Base-by-base conservation (phyloP, 2,113 vertebrate genomes). In the Polyodon spathula region DNA sequence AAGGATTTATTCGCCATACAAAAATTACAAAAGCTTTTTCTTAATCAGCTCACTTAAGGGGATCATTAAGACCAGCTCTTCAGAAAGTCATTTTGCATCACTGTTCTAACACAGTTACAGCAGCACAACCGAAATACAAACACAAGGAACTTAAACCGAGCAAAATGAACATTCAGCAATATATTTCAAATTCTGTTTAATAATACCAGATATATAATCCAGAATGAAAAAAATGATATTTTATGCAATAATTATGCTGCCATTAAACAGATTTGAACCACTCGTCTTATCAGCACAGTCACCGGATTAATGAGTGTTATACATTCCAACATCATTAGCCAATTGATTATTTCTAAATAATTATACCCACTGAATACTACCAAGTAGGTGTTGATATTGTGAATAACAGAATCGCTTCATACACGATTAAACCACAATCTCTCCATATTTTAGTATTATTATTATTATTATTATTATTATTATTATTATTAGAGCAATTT, bases 281-380 rank as follows among this genome's bases (percentile, higher is more conserved):
- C 58, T 66, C 66, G 69, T 70, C 67, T 73, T 68, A 80, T 79
- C 73, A 80, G 74, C 75, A 69, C 54, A 65, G 71, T 68, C 71
- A 64, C 63, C 60, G 71, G 62, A 80, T 79, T 75, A 74, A 72
- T 67, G 63, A 66, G 67, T 64, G 57, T 64, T 70, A 60, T 73
- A 74, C 77, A 76, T 78, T 63, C 75, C 63, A 58, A 60, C 65
- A 76, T 81, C 73, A 73, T 81, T 76, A 73, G 66, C 73, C 60
- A 65, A 76, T 71, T 73, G 61, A 76, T 80, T 77, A 78, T 73
- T 75, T 78, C 69, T 61, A 74, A 76, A 77, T 76, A 78, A 78
- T 73, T 73, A 65, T 59, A 69, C 50, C 58, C 66, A 73, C 72
- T 7, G 51, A 52, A 62, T 59, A 63, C 40, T 37, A 66, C 59